Conservation (phyloP, 2,113 vertebrate species). For the Pycnonotus jocosus region DNA sequence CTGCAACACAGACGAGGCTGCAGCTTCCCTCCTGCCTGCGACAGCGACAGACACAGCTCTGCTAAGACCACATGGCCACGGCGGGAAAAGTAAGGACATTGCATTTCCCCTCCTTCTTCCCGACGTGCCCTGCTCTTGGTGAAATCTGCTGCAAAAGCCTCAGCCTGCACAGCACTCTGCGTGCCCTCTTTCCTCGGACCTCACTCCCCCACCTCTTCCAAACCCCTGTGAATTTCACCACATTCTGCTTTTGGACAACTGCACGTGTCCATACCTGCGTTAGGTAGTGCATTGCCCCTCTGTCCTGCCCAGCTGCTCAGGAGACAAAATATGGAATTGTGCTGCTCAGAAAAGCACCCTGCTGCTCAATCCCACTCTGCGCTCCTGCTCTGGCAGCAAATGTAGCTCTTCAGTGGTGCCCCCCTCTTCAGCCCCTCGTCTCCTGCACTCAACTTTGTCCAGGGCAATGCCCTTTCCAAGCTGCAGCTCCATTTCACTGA, state of each 20-base stretch:
- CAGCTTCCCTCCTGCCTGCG: background rate
- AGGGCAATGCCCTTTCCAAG: background rate
- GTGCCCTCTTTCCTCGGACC: background rate
- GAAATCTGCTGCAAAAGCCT: background rate
- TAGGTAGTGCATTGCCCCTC: background rate
- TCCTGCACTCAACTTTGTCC: background rate
- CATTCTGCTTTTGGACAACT: background rate
- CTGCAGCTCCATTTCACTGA: background rate
- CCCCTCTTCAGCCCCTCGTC: background rate
- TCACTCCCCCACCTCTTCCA: background rate
- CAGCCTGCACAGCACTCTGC: background rate
- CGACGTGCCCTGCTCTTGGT: background rate
- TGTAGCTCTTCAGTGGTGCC: background rate
- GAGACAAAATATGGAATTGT: accelerated
- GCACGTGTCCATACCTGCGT: accelerated
- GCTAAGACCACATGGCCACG: slow-evolving; percentile 43
- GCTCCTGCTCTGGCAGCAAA: background rate
- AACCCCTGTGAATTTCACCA: background rate
- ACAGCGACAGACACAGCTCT: background rate
- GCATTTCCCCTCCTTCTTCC: background rate
- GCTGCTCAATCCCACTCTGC: background rate
- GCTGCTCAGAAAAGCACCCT: background rate
- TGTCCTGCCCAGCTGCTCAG: background rate
- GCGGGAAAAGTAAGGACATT: slow-evolving; percentile 40
- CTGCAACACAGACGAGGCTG: accelerated